These are phyloP conservation scores for Cartodere bifasciata DNA, from an alignment of 2,888 invertebrate species.

Conservation along the genomic window DNA sequence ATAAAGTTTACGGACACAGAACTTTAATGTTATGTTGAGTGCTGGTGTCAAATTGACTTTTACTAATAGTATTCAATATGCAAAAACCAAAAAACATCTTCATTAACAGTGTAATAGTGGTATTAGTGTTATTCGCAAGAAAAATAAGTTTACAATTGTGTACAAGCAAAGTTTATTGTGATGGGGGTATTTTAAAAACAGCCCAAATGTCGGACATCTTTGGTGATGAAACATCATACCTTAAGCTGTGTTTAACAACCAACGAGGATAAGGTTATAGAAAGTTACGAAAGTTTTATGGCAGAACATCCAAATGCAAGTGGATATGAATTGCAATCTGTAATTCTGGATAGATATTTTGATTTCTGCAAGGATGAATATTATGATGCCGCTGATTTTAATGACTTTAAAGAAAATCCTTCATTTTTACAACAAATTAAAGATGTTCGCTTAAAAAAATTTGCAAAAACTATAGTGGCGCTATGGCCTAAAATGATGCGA, in stretches of 20 bases:
- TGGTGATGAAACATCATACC: slow-evolving; percentile 71
- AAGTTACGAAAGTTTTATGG: slow-evolving; percentile 42
- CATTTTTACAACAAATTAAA: slow-evolving; percentile 42
- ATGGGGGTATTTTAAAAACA: slow-evolving; percentile 57
- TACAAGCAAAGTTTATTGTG: slow-evolving; percentile 56
- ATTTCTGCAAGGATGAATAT: too few species aligned
- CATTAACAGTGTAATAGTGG: too few species aligned
- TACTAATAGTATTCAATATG: too few species aligned
- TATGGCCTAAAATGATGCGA: slow-evolving; percentile 47
- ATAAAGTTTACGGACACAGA: too few species aligned
- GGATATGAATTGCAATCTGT: slow-evolving; percentile 40
- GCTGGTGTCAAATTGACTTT: too few species aligned
- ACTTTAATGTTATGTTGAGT: too few species aligned
- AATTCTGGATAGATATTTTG: slow-evolving; percentile 44
- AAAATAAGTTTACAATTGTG: too few species aligned
- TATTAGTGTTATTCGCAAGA: too few species aligned
- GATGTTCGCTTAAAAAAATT: slow-evolving; percentile 46
- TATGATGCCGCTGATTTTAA: too few species aligned
- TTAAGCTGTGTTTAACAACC: slow-evolving; percentile 57
- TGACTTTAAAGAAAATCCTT: slow-evolving; percentile 43
- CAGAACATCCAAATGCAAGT: slow-evolving; percentile 34
- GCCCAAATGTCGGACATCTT: slow-evolving; percentile 56
- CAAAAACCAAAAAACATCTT: too few species aligned
- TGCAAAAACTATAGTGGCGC: slow-evolving; percentile 43
- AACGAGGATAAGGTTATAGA: slow-evolving; percentile 42